Conservation (phyloP, 2,113 vertebrate species). For the Tichodroma muraria region DNA sequence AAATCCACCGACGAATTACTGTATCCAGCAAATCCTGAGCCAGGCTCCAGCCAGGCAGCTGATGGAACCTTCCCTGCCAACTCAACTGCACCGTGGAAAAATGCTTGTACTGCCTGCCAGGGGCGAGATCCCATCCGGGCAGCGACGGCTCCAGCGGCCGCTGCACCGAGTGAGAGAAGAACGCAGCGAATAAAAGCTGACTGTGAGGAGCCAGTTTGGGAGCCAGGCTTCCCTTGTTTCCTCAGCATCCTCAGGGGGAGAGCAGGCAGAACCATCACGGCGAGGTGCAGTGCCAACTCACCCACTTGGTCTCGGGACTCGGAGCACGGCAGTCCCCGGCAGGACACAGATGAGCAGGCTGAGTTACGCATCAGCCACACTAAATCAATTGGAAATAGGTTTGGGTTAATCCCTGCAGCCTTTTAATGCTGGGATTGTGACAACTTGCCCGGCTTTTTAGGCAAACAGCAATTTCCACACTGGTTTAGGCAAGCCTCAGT, state of each 20-base stretch:
- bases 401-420: background rate
- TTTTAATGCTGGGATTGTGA: background rate
- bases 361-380: background rate
- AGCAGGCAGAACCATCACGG: background rate
- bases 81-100: background rate
- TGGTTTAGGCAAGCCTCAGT: slow-evolving; percentile 12
- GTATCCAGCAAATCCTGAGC: background rate
- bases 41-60: background rate
- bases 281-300: background rate
- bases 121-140: background rate
- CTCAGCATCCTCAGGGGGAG: background rate
- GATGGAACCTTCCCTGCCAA: background rate
- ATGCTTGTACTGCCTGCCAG: background rate
- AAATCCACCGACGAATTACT: background rate
- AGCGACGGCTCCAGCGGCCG: accelerated
- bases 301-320: accelerated
- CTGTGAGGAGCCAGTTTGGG: background rate
- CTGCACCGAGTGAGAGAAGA: accelerated
- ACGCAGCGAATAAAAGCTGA: background rate
- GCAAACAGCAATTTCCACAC: slow-evolving; percentile 21
- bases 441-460: background rate
- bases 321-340: background rate
- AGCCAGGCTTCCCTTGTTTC: background rate
- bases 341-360: background rate
- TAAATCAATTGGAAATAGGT: background rate